Evolutionary conservation across 2,888 invertebrate genomes (phyloP), one percentile per base, ranked within the genome.

Genomic region (Pterobdella sp.): DNA sequence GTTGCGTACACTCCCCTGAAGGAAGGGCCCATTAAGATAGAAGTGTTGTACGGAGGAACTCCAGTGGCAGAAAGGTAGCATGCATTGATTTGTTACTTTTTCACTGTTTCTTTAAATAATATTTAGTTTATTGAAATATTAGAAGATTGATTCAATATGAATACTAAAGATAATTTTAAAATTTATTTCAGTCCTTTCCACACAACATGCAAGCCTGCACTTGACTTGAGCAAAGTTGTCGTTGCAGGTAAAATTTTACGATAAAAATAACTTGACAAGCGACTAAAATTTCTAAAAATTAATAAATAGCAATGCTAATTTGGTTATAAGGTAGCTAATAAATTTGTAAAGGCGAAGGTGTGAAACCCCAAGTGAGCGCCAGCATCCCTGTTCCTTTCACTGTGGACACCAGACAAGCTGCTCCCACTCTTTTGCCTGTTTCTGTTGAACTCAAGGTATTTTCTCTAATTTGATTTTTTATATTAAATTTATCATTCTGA

Each of bases 331-430:
- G n/a, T n/a, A n/a, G n/a, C n/a, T n/a, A n/a, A n/a, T n/a, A n/a
- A n/a, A n/a, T n/a, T n/a, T 18, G 4, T 22, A n/a, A 4, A 56
- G 60, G 60, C 22, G 74, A 74, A 14, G 74, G 74, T 10, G 65
- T 74, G 49, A 72, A 63, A n/a, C 72, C 74, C 29, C 56, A 52
- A 42, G 74, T 74, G 36, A 63, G 72, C 35, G 74, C 74, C 65
- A 73, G 72, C 36, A 26, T 74, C 7, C 74, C 74, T 32, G 66
- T 73, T 22, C 42, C 18, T 49, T 74, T 74, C 69, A 68, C 60
- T 34, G 72, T 74, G 14, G 74, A 74, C 64, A 74, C 74, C 66
- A 49, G 74, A n/a, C 67, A 72, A 35, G 72, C 74, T 22, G 74
- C 68, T 1, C 68, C 60, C 32, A 18, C 68, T 52, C 72, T 52